Base-by-base conservation (phyloP, 1,140 invertebrate species). In the Brachystomella parvula region DNA sequence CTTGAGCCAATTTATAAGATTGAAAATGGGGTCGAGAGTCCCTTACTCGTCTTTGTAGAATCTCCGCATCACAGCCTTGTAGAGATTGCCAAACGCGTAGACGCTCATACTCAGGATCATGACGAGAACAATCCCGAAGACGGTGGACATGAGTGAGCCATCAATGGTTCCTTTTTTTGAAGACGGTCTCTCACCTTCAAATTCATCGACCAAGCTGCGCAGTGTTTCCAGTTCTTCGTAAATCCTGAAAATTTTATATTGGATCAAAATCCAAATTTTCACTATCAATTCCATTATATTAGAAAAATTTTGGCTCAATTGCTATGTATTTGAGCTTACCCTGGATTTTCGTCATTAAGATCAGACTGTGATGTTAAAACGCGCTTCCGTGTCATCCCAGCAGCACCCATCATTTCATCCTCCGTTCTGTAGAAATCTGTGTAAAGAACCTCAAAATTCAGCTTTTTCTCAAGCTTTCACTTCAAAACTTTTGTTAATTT, bases 11-110 rank as follows among this genome's bases (percentile, higher is more conserved):
- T 21, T 15, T 47, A 47, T 47, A 21, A 21, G 44, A 47, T 47
- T 47, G 44, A 47, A 47, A 47, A 47, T 47, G 15, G 21, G 44
- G 44, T 47, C 15, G 15, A 21, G 21, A 15, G 44, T 15, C 15
- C 44, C 21, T 24, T 57, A 9, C 17, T 28, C 60, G 12, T 24
- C 31, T 62, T 39, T 31, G 31, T 49, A 70, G 49, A 71, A 71
- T 61, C 70, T 63, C 65, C 68, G 66, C 3, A 60, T 35, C 19
- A 72, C 44, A 26, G 71, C 71, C 24, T 60, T 65, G 59, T 73
- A 73, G 17, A 73, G 53, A 56, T 73, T 73, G 17, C 35, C 66
- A 29, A 73, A 73, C 24, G 71, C 71, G 65, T 73, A 73, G 28
- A 69, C 61, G 30, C 63, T 70, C 21, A 73, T 63, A 30, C 47